Base-by-base conservation (phyloP, 2,888 invertebrate genomes). In the Nomada fucata region DNA sequence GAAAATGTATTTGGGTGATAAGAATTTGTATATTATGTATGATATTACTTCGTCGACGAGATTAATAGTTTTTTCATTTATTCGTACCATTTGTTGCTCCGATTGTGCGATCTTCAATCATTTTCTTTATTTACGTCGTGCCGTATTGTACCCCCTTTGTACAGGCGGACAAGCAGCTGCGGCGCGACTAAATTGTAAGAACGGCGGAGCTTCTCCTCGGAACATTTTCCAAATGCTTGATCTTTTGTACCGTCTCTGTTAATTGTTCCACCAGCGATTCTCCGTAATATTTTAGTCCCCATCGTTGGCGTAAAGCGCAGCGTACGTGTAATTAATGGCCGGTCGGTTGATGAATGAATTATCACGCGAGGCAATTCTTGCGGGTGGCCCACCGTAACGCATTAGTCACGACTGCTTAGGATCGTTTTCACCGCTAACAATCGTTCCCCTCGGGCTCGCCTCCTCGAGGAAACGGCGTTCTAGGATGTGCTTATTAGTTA, bases 401-500 rank as follows among this genome's bases (percentile, higher is more conserved):
- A 88, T 89, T 83, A 88, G 85, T 89, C 86, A 88, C 76, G 23
- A 73, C 65, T 71, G 64, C 68, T 78, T 71, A 72, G 77, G 76
- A 73, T 82, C 81, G 55, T 47, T 44, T 65, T 63, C 61, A 67
- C 55, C 52, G 50, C n/a, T 36, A 65, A 70, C 76, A 80, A 86
- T 87, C 77, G 67, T 55, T 60, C 65, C 61, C 78, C 57, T 65
- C 63, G 15, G 44, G 29, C 63, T 29, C 26, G n/a, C 44, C 29
- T 20, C 15, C 36, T 57, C 20, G 15, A 50, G 63, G 59, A 76
- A 78, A 59, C 44, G 68, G 63, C 63, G 57, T 29, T 44, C 57
- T 55, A 65, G 75, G 68, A 82, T 69, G 78, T 79, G 79, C 76
- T 87, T 87, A 87, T 87, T 87, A 86, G 81, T 83, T 88, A 88